These are phyloP conservation scores for Beris chalybata DNA, from an alignment of 2,888 invertebrate species.

Conservation along the genomic window DNA sequence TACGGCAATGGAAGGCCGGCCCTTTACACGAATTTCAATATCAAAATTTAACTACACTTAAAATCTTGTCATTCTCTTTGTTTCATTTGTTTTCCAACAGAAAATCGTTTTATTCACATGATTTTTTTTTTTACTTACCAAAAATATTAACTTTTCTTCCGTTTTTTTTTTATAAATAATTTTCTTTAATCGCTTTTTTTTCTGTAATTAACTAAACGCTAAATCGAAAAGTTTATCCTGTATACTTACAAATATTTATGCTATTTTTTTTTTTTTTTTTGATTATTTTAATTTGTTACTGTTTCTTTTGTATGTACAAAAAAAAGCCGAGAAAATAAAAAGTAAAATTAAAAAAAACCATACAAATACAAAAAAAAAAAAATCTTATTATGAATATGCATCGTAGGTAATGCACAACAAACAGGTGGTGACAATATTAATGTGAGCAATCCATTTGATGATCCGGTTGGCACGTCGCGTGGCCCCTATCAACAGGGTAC, in stretches of 20 bases:
- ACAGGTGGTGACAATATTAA: slow-evolving; percentile 71
- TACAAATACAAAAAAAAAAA: slow-evolving; percentile 28
- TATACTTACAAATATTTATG: background rate
- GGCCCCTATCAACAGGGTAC: slow-evolving; percentile 51
- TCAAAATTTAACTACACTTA: too few relatives aligned
- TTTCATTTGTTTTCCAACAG: too few relatives aligned
- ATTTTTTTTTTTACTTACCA: too few relatives aligned
- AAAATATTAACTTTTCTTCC: too few relatives aligned
- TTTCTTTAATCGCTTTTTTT: too few relatives aligned
- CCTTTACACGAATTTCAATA: too few relatives aligned
- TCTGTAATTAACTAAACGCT: too few relatives aligned
- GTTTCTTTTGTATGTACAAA: background rate
- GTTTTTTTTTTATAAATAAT: too few relatives aligned
- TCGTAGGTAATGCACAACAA: slow-evolving; percentile 49
- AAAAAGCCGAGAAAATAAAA: background rate
- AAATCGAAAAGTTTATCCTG: too few relatives aligned
- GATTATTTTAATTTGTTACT: background rate
- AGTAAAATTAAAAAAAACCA: slow-evolving; percentile 5
- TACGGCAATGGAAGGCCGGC: too few relatives aligned
- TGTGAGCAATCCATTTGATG: slow-evolving; percentile 86
- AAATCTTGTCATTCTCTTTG: too few relatives aligned
- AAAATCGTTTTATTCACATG: too few relatives aligned
- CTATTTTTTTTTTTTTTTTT: slow-evolving; percentile 1
- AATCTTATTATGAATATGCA: slow-evolving; percentile 32
- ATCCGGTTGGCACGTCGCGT: slow-evolving; percentile 58